phyloP scores from a whole-genome alignment of 2,888 invertebrate species.

The Atrina japonica region DNA sequence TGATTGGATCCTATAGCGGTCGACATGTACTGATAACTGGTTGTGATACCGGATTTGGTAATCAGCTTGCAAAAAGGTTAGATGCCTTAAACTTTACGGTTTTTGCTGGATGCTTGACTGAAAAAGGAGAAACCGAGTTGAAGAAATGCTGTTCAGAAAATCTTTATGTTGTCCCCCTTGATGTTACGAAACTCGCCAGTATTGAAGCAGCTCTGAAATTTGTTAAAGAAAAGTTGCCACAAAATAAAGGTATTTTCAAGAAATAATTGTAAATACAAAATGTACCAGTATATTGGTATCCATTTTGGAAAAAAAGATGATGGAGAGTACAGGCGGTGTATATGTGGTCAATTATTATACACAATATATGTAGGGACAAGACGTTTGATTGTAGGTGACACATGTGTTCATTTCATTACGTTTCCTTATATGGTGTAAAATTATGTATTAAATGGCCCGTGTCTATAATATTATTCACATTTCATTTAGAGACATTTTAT shows the following conservation, averaged over 20 bases:
- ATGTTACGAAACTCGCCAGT: conserved; percentile 56
- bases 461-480: no score
- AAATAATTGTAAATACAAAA: no score
- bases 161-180: conserved; percentile 49
- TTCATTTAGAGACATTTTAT: no score
- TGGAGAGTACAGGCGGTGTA: no score
- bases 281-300: no score
- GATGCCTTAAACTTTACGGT: conserved; percentile 61
- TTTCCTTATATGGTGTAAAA: no score
- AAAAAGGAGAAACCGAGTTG: conserved; percentile 50
- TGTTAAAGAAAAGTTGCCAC: conserved; percentile 51
- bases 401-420: no score
- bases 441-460: background rate
- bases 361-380: no score
- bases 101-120: conserved; percentile 64
- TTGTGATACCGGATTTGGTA: conserved; percentile 72
- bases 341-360: no score
- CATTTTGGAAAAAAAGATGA: no score
- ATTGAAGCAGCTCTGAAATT: conserved; percentile 42
- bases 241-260: conserved; percentile 51
- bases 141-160: conserved; percentile 42
- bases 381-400: no score
- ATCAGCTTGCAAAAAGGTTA: conserved; percentile 59
- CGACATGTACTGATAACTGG: conserved; percentile 71
- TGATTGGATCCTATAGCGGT: conserved; percentile 46